These are phyloP conservation scores for Zaprionus camerounensis DNA, from an alignment of 1,140 invertebrate genomes.

Conservation along the genomic window DNA sequence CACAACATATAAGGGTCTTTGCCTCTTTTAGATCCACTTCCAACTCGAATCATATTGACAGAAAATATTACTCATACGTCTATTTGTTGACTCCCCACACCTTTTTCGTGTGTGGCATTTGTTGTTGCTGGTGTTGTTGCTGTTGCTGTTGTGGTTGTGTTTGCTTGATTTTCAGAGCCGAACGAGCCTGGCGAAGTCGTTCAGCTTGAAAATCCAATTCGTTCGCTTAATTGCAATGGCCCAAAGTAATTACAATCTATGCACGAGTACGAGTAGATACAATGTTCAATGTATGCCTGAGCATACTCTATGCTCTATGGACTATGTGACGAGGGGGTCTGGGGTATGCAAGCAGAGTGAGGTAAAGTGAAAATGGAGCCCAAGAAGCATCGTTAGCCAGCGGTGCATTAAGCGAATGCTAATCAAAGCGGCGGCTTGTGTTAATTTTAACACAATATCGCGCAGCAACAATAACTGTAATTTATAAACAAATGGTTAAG, in stretches of 20 bases:
- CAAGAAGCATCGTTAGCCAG: constrained; percentile 42
- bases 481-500: constrained; percentile 6
- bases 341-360: background rate
- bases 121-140: constrained; percentile 13
- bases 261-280: constrained; percentile 3
- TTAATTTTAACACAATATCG: constrained; percentile 8
- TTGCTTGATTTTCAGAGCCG: constrained; percentile 73
- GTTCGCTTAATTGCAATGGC: constrained; percentile 68
- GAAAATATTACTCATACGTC: constrained; percentile 33
- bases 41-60: background rate
- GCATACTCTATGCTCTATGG: background rate
- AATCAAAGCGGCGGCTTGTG: constrained; percentile 19
- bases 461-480: constrained; percentile 28
- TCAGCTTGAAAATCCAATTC: constrained; percentile 79
- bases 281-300: background rate
- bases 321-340: background rate
- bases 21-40: background rate
- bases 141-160: constrained; percentile 43
- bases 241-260: constrained; percentile 56
- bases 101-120: constrained; percentile 13
- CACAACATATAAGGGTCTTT: constrained; percentile 32
- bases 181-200: constrained; percentile 61
- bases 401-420: constrained; percentile 52
- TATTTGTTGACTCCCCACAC: constrained; percentile 25
- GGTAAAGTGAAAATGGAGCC: constrained; percentile 65